Base-by-base conservation (phyloP, 1,140 invertebrate species). In the Asbolus verrucosus region DNA sequence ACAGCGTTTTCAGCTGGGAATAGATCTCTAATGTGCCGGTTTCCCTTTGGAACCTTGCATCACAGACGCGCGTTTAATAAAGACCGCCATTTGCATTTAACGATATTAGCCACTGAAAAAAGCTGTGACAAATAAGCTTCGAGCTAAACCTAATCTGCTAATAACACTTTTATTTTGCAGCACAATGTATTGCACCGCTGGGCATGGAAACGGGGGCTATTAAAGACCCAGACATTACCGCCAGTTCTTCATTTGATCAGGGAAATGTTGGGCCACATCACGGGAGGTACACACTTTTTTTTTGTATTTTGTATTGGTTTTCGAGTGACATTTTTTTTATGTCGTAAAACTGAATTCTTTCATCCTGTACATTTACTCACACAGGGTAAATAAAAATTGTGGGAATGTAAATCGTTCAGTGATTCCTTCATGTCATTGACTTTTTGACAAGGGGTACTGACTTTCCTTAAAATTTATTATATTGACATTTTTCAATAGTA, bases 201-300 rank as follows among this genome's bases (percentile, higher is more conserved):
- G 94, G 94, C 66, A 95, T 97, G 93, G 92, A 96, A 85, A 93
- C 91, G 77, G 93, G 93, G 71, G 86, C 87, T 75, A 96, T 97
- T 75, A 88, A 89, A 65, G 92, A 96, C 82, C 86, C 88, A 74
- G 91, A 93, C 80, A 92, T 97, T 72, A 90, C 88, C n/a, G 94
- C 94, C 70, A 94, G 92, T 72, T 95, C 94, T 39, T 94, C 94
- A 38, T 95, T 94, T 83, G 93, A 96, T 81, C 88, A 89, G 77
- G 92, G 92, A 78, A 95, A 93, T 80, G 94, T 95, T 65, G 94
- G 94, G 61, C 94, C 94, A 11, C 92, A 94, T 79, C 94, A 94
- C 83, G 93, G 91, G 77, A 90, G 94, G 94, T 95, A 86, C 85
- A 70, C 50, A 61, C 14, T 63, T 24, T 63, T 61, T 19, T 61